Percentiles rank a stretch among this genome's conserved stretches.
These are phyloP conservation scores for Aethes cnicana DNA, from an alignment of 2,888 invertebrate genomes.

Conservation along the genomic window DNA sequence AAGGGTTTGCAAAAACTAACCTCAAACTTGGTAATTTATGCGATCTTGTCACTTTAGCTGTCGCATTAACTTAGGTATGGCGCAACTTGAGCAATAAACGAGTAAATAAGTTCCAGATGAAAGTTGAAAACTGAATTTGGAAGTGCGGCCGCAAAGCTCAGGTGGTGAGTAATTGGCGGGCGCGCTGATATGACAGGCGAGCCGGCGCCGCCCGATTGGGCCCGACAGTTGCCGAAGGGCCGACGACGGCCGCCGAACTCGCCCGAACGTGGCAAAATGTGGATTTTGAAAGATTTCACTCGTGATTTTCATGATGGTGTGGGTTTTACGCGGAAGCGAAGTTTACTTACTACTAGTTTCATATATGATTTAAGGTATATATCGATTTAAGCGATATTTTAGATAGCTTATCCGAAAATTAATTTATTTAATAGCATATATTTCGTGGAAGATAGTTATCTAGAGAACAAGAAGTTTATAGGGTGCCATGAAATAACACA, in stretches of 20 bases:
- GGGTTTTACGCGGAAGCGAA: no score
- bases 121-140: slow-evolving; percentile 47
- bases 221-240: slow-evolving; percentile 40
- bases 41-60: slow-evolving; percentile 27
- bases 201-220: slow-evolving; percentile 41
- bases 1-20: slow-evolving; percentile 26
- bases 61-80: slow-evolving; percentile 23
- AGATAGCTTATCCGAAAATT: no score
- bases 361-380: no score
- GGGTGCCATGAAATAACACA: no score
- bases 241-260: background rate
- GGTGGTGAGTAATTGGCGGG: slow-evolving; percentile 62
- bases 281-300: slow-evolving; percentile 10
- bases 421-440: no score
- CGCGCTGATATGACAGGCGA: slow-evolving; percentile 56
- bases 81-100: slow-evolving; percentile 32
- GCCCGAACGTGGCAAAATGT: background rate
- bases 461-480: no score
- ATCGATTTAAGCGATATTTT: no score
- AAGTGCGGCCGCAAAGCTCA: slow-evolving; percentile 38
- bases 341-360: no score
- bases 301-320: no score
- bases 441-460: no score
- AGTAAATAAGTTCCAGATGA: slow-evolving; percentile 56
- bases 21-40: slow-evolving; percentile 20